phyloP scores from a whole-genome alignment of 2,113 vertebrate species.

The Corythornis vintsioides region DNA sequence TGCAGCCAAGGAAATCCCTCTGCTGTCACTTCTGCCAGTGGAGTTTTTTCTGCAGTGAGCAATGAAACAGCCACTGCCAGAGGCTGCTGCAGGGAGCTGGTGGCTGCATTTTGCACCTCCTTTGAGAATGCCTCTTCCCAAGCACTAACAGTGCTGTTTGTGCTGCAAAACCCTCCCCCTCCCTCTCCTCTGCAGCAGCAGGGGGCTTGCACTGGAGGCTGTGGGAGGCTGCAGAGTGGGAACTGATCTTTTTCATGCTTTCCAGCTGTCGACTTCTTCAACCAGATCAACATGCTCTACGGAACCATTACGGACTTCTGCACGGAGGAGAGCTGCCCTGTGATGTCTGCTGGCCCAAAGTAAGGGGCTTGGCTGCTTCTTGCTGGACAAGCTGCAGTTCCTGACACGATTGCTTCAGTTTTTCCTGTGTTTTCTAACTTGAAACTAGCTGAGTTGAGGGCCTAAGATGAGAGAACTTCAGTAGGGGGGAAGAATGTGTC shows the following conservation, averaged over 20 bases:
- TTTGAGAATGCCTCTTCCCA: not conserved
- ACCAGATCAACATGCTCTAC: conserved; percentile 91
- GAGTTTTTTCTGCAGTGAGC: not conserved
- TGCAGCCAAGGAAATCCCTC: not conserved
- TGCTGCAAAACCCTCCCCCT: not conserved
- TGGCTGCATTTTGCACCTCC: not conserved
- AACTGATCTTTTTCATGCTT: not conserved
- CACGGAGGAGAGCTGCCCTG: conserved; percentile 85
- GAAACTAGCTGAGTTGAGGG: not conserved
- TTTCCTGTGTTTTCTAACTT: not conserved
- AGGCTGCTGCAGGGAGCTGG: not conserved
- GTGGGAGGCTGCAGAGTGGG: not conserved
- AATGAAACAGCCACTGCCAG: not conserved
- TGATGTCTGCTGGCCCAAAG: conserved; percentile 91
- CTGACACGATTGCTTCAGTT: not conserved
- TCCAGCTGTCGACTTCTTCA: conserved; percentile 89
- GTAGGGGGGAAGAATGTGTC: not conserved
- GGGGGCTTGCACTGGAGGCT: too few relatives aligned
- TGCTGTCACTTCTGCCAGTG: not conserved
- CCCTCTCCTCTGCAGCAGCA: too few relatives aligned
- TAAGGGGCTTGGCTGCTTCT: conserved; percentile 44
- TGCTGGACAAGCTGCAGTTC: not conserved
- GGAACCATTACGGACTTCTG: conserved; percentile 90
- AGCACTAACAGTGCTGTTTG: not conserved
- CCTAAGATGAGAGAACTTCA: too few relatives aligned